Base-by-base conservation (phyloP, 2,888 invertebrate genomes). In the Nemotelus nigrinus region DNA sequence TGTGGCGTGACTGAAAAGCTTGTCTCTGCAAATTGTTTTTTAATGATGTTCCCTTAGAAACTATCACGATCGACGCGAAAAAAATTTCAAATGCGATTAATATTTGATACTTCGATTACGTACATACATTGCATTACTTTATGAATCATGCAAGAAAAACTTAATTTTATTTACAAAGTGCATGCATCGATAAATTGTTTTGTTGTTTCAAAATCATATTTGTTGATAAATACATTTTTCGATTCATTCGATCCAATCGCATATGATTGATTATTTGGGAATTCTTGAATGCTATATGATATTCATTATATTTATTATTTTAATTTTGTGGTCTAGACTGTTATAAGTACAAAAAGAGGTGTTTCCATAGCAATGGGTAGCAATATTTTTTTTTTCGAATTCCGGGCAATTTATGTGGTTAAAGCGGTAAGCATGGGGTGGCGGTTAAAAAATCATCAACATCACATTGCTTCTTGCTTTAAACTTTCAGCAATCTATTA, bases 21-120 rank as follows among this genome's bases (percentile, higher is more conserved):
- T 72, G 60, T 45, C 57, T 25, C 25, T 72, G 72, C 72, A 58
- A 72, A 72, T 72, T 72, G 53, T 47, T 72, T 72, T 44, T 71
- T 25, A 58, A 47, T 72, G n/a, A 57, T 72, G 44, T 41, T 44
- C 65, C 7, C 25, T 25, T 25, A 25, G 25, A 25, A 25, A 25
- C 25, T 1, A 25, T 25, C 25, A 25, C 25, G 25, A 25, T 25
- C 25, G 25, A 25, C 25, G 25, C 25, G 25, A 25, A 25, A 25
- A 25, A 25, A 25, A 25, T 1, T 25, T 25, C 25, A 25, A 25
- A 25, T 25, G 25, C 25, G 25, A 25, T 25, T 25, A 25, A 25
- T 25, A 25, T 25, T 25, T 25, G 25, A 25, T 25, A 25, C 10
- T 57, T 57, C 57, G 10, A 25, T 2, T 57, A 3, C 25, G 57